Conservation (phyloP, 2,797 vertebrate genomes). For the Ibycter americanus region DNA sequence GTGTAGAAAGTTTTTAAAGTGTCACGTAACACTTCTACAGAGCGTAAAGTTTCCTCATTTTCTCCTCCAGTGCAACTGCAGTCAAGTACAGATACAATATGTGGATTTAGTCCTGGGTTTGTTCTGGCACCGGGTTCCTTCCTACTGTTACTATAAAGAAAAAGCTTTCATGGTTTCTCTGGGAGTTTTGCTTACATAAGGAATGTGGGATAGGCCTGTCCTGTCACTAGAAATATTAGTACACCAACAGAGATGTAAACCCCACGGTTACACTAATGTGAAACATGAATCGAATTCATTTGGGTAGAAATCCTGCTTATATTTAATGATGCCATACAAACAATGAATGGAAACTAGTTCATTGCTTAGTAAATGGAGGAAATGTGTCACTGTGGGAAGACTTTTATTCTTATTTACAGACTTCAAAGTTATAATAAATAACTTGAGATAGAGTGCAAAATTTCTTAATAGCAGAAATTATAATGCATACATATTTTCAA, state of each 20-base stretch:
- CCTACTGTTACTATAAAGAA: not conserved
- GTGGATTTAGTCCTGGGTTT: not conserved
- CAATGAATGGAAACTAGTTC: not conserved
- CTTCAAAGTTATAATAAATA: not conserved
- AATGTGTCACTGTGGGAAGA: not conserved
- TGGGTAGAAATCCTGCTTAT: not conserved
- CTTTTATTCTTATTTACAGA: not conserved
- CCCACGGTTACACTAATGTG: not conserved
- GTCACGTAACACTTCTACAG: not conserved
- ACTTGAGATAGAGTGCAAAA: not conserved
- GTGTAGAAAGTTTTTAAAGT: not conserved
- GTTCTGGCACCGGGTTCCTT: not conserved
- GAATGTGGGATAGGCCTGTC: not conserved
- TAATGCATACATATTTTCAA: not conserved
- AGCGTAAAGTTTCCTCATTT: not conserved
- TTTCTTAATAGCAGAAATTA: not conserved
- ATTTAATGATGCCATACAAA: not conserved
- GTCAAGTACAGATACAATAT: not conserved
- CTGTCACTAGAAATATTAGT: not conserved
- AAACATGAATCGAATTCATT: not conserved
- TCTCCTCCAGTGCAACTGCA: not conserved
- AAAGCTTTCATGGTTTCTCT: not conserved
- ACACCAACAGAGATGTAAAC: not conserved
- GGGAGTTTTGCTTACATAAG: not conserved
- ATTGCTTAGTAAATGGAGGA: not conserved